A percentile compares a stretch with the other conserved stretches of the same genome.
These are phyloP conservation scores for Nothocercus nigrocapillus DNA, from an alignment of 2,113 vertebrate species.

Conservation along the genomic window DNA sequence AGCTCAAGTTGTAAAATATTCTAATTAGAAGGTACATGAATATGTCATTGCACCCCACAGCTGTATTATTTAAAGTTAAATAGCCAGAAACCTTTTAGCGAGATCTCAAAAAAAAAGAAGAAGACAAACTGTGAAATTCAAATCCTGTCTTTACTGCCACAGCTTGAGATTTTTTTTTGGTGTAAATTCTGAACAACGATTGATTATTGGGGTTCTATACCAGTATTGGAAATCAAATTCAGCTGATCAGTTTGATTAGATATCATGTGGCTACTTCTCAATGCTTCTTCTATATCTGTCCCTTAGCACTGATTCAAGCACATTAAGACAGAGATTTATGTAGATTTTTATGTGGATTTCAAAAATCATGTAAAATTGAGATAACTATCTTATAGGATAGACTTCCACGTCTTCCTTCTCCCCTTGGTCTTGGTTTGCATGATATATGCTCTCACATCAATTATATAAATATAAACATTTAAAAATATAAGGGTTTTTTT, in stretches of 20 bases:
- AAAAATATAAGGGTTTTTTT: too few relatives aligned
- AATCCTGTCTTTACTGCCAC: not conserved
- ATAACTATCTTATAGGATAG: not conserved
- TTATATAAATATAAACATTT: not conserved
- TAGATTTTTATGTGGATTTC: not conserved
- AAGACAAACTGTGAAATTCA: not conserved
- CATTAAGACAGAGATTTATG: not conserved
- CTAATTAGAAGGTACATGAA: not conserved
- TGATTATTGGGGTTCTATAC: accelerated
- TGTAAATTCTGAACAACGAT: not conserved
- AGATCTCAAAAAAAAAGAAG: not conserved
- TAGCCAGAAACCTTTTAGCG: not conserved
- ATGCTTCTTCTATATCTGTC: accelerated
- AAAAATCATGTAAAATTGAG: not conserved
- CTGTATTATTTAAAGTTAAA: not conserved
- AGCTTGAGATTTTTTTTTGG: not conserved
- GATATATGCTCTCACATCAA: not conserved
- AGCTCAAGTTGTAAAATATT: not conserved
- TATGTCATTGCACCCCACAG: not conserved
- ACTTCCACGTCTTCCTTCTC: not conserved
- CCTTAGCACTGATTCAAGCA: not conserved
- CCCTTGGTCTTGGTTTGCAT: not conserved
- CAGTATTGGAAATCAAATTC: not conserved
- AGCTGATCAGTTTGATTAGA: not conserved
- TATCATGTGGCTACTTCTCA: too few relatives aligned